Percentiles rank a stretch among this genome's conserved stretches.
Evolutionary conservation across 2,113 vertebrate genomes (phyloP).

Genomic region (Apodemus speciosus): DNA sequence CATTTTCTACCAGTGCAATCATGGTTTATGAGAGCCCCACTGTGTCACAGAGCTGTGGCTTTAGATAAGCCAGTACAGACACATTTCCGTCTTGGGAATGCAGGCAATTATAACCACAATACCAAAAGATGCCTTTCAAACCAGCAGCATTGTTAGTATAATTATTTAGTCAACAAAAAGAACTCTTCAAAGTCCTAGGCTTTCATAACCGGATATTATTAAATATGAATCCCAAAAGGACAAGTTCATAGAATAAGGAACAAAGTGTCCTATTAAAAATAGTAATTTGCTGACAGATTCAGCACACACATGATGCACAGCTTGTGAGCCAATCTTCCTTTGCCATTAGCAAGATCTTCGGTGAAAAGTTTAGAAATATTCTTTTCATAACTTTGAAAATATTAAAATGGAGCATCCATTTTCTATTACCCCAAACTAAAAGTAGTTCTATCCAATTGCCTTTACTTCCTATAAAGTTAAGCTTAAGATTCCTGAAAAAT

Average conservation of each 20-base stretch:
- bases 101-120: constrained; percentile 57
- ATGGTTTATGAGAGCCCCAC: background rate
- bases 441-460: background rate
- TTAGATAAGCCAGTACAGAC: constrained; percentile 37
- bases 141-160: constrained; percentile 46
- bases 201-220: constrained; percentile 63
- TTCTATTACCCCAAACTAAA: constrained; percentile 13
- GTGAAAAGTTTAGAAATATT: constrained; percentile 36
- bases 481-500: background rate
- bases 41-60: constrained; percentile 39
- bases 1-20: constrained; percentile 4
- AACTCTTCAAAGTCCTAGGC: constrained; percentile 28
- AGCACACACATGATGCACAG: background rate
- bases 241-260: constrained; percentile 27
- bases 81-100: constrained; percentile 48
- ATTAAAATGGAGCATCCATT: background rate
- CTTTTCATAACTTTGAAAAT: constrained; percentile 24
- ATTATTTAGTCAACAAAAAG: constrained; percentile 64
- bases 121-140: constrained; percentile 65
- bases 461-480: constrained; percentile 1
- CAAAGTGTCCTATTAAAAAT: constrained; percentile 43
- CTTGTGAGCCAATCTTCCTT: background rate
- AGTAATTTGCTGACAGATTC: constrained; percentile 53
- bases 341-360: background rate
- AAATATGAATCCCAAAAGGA: constrained; percentile 62